Percentiles rank a stretch among this genome's conserved stretches.
These are phyloP conservation scores for Oncorhynchus nerka DNA, from an alignment of 2,113 vertebrate genomes.

Conservation along the genomic window DNA sequence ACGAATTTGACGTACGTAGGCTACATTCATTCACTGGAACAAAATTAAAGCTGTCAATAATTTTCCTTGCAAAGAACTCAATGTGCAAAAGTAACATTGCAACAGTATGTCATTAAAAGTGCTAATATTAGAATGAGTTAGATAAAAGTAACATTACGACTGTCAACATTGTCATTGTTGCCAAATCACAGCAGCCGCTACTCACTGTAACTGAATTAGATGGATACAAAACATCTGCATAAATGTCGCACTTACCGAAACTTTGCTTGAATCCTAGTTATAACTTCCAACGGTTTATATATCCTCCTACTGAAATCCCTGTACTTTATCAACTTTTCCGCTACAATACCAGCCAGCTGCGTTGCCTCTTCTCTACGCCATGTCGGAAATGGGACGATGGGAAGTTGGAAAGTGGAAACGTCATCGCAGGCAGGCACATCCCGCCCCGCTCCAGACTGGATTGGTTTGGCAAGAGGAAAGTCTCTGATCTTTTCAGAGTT, in stretches of 20 bases:
- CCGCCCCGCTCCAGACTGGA: slow-evolving; percentile 57
- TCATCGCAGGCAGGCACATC: slow-evolving; percentile 59
- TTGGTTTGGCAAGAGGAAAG: slow-evolving; percentile 33
- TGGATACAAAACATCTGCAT: background rate
- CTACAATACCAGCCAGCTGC: slow-evolving; percentile 31
- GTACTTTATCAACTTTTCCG: slow-evolving; percentile 38
- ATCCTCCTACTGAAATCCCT: background rate
- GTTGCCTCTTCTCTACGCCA: slow-evolving; percentile 71
- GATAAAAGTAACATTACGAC: background rate
- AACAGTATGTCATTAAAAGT: too few relatives aligned
- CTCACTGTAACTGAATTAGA: background rate
- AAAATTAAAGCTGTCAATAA: too few relatives aligned
- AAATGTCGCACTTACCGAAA: slow-evolving; percentile 46
- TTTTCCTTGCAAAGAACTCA: too few relatives aligned
- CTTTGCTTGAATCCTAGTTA: background rate
- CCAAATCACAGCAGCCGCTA: background rate
- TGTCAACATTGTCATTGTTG: background rate
- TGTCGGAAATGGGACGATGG: slow-evolving; percentile 60
- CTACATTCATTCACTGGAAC: too few relatives aligned
- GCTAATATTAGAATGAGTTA: background rate
- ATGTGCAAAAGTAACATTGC: too few relatives aligned
- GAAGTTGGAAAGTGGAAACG: slow-evolving; percentile 58
- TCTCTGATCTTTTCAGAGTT: slow-evolving; percentile 12
- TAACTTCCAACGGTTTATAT: background rate
- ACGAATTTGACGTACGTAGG: too few relatives aligned